These are phyloP conservation scores for Limenitis camilla DNA, from an alignment of 2,888 invertebrate genomes.

Conservation along the genomic window DNA sequence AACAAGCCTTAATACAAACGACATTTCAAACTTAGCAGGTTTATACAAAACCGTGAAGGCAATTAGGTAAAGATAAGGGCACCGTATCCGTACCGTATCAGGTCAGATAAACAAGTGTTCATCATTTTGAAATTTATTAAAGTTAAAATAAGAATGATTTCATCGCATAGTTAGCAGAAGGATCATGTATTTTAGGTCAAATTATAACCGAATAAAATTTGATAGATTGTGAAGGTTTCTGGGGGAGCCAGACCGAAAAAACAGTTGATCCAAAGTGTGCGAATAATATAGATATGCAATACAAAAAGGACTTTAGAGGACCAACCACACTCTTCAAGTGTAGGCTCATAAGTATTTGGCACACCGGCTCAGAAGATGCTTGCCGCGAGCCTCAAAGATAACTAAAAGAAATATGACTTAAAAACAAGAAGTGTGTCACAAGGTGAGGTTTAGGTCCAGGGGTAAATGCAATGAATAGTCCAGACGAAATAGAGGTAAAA, in stretches of 20 bases:
- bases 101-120: conserved; percentile 43
- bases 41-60: conserved; percentile 37
- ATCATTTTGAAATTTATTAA: conserved; percentile 35
- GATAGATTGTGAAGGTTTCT: not conserved
- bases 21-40: conserved; percentile 31
- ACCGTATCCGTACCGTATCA: conserved; percentile 41
- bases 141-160: conserved; percentile 45
- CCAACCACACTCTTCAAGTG: no score
- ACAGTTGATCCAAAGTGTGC: not conserved
- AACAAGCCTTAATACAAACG: conserved; percentile 22
- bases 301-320: no score
- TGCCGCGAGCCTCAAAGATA: no score
- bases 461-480: no score
- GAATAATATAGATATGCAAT: no score
- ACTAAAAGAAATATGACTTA: no score
- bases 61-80: conserved; percentile 62
- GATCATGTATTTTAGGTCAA: conserved; percentile 39
- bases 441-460: no score
- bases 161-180: conserved; percentile 38
- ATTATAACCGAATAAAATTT: not conserved
- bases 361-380: no score
- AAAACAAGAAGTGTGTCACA: no score
- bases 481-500: not conserved
- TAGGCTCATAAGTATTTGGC: no score
- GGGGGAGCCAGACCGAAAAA: not conserved